These are phyloP conservation scores for Parnassius mnemosyne DNA, from an alignment of 2,888 invertebrate genomes.

Conservation along the genomic window DNA sequence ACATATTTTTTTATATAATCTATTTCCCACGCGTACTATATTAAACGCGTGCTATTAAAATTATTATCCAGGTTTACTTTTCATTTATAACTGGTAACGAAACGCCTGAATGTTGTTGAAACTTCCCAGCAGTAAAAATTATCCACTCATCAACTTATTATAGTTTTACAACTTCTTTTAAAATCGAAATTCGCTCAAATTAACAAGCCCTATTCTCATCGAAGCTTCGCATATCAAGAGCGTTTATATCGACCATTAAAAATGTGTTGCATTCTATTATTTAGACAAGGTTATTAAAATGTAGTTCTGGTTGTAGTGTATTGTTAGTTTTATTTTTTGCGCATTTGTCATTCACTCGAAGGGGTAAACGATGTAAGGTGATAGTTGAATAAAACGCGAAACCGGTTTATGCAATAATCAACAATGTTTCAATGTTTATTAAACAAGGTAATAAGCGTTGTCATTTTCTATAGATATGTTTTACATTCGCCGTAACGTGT, in stretches of 20 bases:
- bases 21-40: no score
- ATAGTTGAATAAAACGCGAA: slow-evolving; percentile 47
- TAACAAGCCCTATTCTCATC: slow-evolving; percentile 64
- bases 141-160: slow-evolving; percentile 45
- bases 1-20: no score
- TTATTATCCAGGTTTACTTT: neutral
- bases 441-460: slow-evolving; percentile 71
- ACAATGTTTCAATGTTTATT: slow-evolving; percentile 79
- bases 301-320: slow-evolving; percentile 58
- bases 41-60: slow-evolving; percentile 2
- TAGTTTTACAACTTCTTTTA: slow-evolving; percentile 34
- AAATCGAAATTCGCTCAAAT: slow-evolving; percentile 55
- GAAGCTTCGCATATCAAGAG: slow-evolving; percentile 46
- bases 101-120: slow-evolving; percentile 1
- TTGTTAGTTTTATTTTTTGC: slow-evolving; percentile 66
- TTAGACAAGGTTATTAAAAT: slow-evolving; percentile 66
- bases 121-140: slow-evolving; percentile 21
- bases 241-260: slow-evolving; percentile 69
- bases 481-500: slow-evolving; percentile 27
- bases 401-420: slow-evolving; percentile 63
- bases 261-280: slow-evolving; percentile 54
- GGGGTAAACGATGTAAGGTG: slow-evolving; percentile 43
- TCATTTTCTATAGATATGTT: slow-evolving; percentile 38
- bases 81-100: neutral
- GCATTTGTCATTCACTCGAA: slow-evolving; percentile 50